phyloP scores from a whole-genome alignment of 2,113 vertebrate genomes.

The Holacanthus passer region DNA sequence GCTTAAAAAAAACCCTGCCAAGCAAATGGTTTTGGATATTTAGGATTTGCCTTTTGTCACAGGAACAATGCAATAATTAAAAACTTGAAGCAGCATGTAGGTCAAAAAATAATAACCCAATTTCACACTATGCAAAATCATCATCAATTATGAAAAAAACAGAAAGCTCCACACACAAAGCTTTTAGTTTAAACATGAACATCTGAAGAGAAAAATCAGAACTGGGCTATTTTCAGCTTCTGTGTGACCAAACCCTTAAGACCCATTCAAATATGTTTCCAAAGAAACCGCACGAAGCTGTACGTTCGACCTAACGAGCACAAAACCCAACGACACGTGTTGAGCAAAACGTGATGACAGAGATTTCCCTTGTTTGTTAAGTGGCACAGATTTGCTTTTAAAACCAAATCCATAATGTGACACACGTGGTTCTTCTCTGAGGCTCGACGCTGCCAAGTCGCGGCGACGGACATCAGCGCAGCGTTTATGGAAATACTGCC shows the following conservation, averaged over 20 bases:
- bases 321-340: not conserved
- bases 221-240: not conserved
- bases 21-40: too few relatives aligned
- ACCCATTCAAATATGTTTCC: not conserved
- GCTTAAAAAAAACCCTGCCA: too few relatives aligned
- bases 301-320: too few relatives aligned
- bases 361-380: not conserved
- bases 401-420: not conserved
- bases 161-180: too few relatives aligned
- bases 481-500: slow-evolving; percentile 62
- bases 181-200: too few relatives aligned
- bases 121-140: too few relatives aligned
- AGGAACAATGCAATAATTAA: too few relatives aligned
- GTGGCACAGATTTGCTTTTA: slow-evolving; percentile 10
- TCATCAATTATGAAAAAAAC: too few relatives aligned
- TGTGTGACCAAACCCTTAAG: not conserved
- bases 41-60: too few relatives aligned
- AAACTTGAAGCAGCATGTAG: not conserved
- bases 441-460: slow-evolving; percentile 34
- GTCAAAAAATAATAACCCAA: not conserved
- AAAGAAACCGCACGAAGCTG: too few relatives aligned
- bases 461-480: slow-evolving; percentile 49
- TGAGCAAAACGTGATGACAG: not conserved
- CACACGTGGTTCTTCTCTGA: slow-evolving; percentile 12
- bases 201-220: too few relatives aligned